Percentiles rank a stretch among this genome's conserved stretches.
Evolutionary conservation across 2,113 vertebrate species (phyloP).

Genomic region (Hyla sarda): DNA sequence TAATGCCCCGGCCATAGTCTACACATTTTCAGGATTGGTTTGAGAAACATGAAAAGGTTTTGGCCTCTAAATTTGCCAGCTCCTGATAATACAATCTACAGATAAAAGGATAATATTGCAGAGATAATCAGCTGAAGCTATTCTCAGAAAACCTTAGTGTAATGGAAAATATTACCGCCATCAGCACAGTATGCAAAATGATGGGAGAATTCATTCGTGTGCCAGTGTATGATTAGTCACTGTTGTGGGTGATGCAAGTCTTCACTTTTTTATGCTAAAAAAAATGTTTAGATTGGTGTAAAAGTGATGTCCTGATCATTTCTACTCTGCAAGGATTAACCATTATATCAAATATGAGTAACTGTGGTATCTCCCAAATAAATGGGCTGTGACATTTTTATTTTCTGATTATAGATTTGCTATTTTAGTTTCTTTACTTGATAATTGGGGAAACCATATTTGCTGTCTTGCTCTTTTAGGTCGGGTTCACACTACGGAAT

Average conservation of each 20-base stretch:
- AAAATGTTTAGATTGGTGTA: background rate
- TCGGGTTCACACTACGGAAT: too few relatives aligned
- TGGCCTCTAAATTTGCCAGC: background rate
- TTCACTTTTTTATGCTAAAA: background rate
- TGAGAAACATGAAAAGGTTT: too few relatives aligned
- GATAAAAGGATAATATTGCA: background rate
- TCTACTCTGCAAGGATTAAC: too few relatives aligned
- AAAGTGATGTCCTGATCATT: conserved; percentile 5
- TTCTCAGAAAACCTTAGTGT: background rate
- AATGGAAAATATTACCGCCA: background rate
- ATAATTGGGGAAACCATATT: too few relatives aligned
- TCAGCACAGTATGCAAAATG: background rate
- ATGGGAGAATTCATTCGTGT: background rate
- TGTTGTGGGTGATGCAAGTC: background rate
- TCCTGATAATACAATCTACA: background rate
- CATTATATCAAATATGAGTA: too few relatives aligned
- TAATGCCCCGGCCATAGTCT: too few relatives aligned
- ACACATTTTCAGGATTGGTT: background rate
- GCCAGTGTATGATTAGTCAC: conserved; percentile 9
- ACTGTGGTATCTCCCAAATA: too few relatives aligned
- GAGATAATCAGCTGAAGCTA: background rate
- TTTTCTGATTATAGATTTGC: background rate
- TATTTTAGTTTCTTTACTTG: too few relatives aligned
- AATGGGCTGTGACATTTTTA: background rate
- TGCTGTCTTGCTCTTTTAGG: too few relatives aligned